Evolutionary conservation across 2,113 vertebrate genomes (phyloP).

Genomic region (Pseudopodoces humilis): DNA sequence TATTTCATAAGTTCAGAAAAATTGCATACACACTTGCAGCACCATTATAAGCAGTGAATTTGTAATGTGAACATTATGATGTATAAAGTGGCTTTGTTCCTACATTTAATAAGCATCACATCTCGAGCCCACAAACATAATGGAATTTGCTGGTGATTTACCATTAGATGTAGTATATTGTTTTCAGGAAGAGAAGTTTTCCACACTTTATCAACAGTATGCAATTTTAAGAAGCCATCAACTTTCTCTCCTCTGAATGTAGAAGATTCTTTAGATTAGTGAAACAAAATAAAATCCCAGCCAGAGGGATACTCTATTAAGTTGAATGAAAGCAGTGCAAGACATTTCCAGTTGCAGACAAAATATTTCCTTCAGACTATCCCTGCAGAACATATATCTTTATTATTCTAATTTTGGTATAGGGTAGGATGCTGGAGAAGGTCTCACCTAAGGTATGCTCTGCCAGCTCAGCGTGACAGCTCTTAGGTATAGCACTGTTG

Average conservation of each 20-base stretch:
- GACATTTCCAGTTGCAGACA: not conserved
- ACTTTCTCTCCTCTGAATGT: conserved; percentile 9
- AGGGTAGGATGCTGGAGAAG: not conserved
- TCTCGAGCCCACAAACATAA: conserved; percentile 82
- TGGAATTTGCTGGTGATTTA: conserved; percentile 78
- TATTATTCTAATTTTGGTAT: not conserved
- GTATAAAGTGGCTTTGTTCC: conserved; percentile 89
- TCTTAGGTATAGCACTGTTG: not conserved
- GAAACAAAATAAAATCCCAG: conserved; percentile 58
- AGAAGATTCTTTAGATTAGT: conserved; percentile 42
- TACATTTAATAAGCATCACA: conserved; percentile 90
- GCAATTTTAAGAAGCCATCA: conserved; percentile 64
- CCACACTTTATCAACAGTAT: conserved; percentile 63
- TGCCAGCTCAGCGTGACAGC: not conserved
- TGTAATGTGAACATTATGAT: conserved; percentile 85
- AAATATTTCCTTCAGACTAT: not conserved
- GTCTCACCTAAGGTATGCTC: not conserved
- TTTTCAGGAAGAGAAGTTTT: conserved; percentile 72
- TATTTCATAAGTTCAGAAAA: conserved; percentile 83
- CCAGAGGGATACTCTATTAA: conserved; percentile 5
- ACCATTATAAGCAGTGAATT: conserved; percentile 78
- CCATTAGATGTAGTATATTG: conserved; percentile 77
- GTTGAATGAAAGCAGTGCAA: not conserved
- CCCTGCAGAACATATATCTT: not conserved
- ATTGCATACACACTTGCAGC: conserved; percentile 73